These are phyloP conservation scores for Tapirus terrestris DNA, from an alignment of 2,113 vertebrate genomes.

Conservation along the genomic window DNA sequence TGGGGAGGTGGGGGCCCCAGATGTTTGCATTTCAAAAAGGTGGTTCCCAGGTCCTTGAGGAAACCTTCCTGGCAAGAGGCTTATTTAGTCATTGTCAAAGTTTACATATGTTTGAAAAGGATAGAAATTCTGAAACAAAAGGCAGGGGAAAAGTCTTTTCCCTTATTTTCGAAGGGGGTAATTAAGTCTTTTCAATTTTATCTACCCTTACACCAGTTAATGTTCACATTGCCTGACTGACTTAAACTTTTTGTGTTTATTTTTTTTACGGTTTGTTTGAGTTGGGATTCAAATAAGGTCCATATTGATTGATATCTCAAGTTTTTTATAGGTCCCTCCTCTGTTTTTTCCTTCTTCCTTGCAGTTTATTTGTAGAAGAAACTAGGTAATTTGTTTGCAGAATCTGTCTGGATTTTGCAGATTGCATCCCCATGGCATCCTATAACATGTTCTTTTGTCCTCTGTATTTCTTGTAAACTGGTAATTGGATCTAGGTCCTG, in stretches of 20 bases:
- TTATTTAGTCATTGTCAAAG: background rate
- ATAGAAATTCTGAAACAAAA: slow-evolving; percentile 10
- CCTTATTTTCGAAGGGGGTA: background rate
- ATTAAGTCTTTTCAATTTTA: background rate
- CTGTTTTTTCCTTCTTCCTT: background rate
- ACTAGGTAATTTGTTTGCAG: background rate
- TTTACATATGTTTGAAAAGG: background rate
- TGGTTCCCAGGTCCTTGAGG: background rate
- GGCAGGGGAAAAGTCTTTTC: background rate
- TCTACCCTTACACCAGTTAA: background rate
- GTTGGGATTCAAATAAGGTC: background rate
- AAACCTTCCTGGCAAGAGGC: background rate
- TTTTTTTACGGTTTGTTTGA: background rate
- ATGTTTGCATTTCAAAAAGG: background rate
- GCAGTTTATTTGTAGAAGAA: background rate
- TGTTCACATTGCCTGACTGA: background rate
- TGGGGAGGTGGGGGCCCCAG: background rate
- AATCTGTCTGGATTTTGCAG: slow-evolving; percentile 1
- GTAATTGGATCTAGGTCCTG: background rate
- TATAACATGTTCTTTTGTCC: background rate
- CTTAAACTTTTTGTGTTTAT: background rate
- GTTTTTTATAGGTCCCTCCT: background rate
- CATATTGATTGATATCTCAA: background rate
- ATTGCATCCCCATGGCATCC: background rate
- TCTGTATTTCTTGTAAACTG: background rate